Evolutionary conservation across 2,888 invertebrate genomes (phyloP).

Genomic region (Campopleginae sp.): DNA sequence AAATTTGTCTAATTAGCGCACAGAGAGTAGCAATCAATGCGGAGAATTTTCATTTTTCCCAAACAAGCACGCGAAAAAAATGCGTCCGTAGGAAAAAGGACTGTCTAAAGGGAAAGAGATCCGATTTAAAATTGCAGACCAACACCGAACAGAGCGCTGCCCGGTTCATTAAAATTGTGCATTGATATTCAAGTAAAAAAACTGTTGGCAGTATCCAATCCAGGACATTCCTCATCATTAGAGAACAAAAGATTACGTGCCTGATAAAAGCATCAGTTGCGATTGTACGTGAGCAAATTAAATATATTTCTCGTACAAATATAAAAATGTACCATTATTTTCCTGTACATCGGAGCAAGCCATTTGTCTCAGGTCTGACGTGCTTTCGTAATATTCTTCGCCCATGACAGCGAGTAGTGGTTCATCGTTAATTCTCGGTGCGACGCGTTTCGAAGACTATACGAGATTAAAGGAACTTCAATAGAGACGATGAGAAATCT

Average conservation of each 20-base stretch:
- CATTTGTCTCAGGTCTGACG: constrained; percentile 7
- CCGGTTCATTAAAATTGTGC: neutral
- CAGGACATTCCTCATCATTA: neutral
- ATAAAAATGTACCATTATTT: constrained; percentile 20
- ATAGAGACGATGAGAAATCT: constrained; percentile 29
- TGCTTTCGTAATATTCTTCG: constrained; percentile 9
- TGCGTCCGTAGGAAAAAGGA: neutral
- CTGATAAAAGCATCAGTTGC: neutral
- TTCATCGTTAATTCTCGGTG: constrained; percentile 42
- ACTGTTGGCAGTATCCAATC: neutral
- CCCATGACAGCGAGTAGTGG: neutral
- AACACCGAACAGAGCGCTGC: neutral
- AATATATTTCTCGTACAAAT: neutral
- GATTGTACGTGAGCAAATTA: constrained; percentile 20
- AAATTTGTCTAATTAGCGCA: constrained; percentile 12
- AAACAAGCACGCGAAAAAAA: neutral
- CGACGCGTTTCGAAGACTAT: constrained; percentile 9
- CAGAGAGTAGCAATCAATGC: neutral
- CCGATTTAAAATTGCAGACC: neutral
- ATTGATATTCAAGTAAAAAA: neutral
- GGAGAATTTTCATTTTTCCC: neutral
- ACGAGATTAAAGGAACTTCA: constrained; percentile 5
- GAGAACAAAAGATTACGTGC: constrained; percentile 10
- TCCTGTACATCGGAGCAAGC: constrained; percentile 4
- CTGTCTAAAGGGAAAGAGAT: neutral